Base-by-base conservation (phyloP, 2,113 vertebrate genomes). In the Thalassoma bifasciatum region DNA sequence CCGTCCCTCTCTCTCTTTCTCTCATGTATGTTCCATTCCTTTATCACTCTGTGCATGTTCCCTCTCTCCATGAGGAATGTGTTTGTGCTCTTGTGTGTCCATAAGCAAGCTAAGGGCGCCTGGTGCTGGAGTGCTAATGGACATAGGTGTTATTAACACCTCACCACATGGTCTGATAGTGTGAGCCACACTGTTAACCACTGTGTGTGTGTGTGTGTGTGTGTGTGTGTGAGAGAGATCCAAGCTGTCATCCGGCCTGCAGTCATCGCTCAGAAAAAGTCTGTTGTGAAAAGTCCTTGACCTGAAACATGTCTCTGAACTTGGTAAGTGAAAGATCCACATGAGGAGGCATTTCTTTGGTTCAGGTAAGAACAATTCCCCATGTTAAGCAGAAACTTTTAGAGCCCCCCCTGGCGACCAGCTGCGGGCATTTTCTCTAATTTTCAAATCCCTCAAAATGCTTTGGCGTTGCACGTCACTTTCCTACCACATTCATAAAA, bases 141-240 rank as follows among this genome's bases (percentile, higher is more conserved):
- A 72, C 81, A 80, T 59, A 89, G 81, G 91, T 91, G 91, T 91
- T 89, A 91, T 91, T 90, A 91, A 89, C 91, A 89, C 87, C 46
- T 57, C 40, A 74, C 60, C 86, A 86, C 87, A 83, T 90, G 88
- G 81, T 85, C 72, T 83, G 75, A 79, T 54, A 51, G 82, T 80
- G 86, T n/a, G 38, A 79, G 84, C 73, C 75, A 79, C 75, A 71
- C 82, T 80, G 70, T 49, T 75, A 81, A 86, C 80, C 56, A 70
- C 72, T 61, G 12, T 40, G 44, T 68, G 23, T 53, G 34, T 56
- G 11, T 47, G 21, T 66, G 66, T 52, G 24, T 37, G 53, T 57
- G 49, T 34, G 54, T 71, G 69, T 66, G 56, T 72, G 57, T 67
- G 26, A 24, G 37, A 75, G 79, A 69, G 79, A 72, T 46, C 56